phyloP scores from a whole-genome alignment of 1,140 invertebrate genomes.

The Asbolus verrucosus region DNA sequence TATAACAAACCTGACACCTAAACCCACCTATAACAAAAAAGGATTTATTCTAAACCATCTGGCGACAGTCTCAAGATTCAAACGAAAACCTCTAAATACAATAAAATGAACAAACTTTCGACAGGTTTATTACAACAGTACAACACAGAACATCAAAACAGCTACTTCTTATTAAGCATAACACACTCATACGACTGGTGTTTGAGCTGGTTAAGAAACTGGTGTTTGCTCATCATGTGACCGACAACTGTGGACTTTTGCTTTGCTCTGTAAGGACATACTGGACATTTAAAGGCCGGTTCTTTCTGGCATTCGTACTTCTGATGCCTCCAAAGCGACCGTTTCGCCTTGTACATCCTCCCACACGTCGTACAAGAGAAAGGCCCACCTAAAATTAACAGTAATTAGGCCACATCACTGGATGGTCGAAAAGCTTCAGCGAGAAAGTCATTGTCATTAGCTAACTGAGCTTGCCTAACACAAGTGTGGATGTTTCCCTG shows the following conservation, averaged over 20 bases:
- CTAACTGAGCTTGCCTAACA: no score
- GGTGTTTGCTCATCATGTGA: constrained; percentile 27
- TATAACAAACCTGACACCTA: constrained; percentile 69
- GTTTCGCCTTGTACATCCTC: constrained; percentile 53
- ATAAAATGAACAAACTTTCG: no score
- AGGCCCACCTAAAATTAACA: constrained; percentile 2
- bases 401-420: constrained; percentile 1
- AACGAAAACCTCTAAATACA: no score
- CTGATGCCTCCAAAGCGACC: constrained; percentile 56
- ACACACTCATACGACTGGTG: constrained; percentile 5
- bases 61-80: no score
- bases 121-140: background rate
- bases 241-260: constrained; percentile 68
- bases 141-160: constrained; percentile 4
- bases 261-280: constrained; percentile 83
- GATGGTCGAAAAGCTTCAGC: no score
- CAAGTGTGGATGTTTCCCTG: background rate
- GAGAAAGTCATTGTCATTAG: no score
- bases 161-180: constrained; percentile 6
- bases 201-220: constrained; percentile 9
- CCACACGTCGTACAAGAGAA: constrained; percentile 68
- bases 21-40: constrained; percentile 10
- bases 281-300: constrained; percentile 68
- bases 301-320: constrained; percentile 58
- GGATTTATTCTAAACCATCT: background rate